These are phyloP conservation scores for Eriosoma lanigerum DNA, from an alignment of 1,140 invertebrate species.

Conservation along the genomic window DNA sequence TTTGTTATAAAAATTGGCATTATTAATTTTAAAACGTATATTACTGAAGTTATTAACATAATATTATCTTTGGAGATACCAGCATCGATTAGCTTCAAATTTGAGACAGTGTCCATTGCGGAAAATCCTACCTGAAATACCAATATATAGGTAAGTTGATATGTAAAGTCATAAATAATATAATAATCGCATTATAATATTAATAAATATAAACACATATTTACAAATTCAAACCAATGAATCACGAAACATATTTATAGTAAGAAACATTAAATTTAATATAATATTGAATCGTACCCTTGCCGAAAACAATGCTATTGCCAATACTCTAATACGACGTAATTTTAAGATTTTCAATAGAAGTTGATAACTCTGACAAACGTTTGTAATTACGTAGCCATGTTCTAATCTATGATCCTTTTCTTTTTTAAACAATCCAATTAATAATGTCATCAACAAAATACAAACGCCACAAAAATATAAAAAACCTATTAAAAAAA, in stretches of 20 bases:
- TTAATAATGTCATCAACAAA: slow-evolving; percentile 83
- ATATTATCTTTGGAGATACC: slow-evolving; percentile 87
- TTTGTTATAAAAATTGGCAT: not conserved
- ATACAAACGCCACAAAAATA: slow-evolving; percentile 95
- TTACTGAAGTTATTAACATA: not conserved
- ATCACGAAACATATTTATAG: too few species aligned
- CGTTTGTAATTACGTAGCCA: not conserved
- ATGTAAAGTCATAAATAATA: too few species aligned
- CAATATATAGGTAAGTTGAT: too few species aligned
- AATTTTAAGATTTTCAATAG: slow-evolving; percentile 11
- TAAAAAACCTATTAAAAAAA: slow-evolving; percentile 73
- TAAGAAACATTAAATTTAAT: too few species aligned
- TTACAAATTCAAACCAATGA: too few species aligned
- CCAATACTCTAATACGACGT: not conserved
- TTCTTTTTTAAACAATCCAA: slow-evolving; percentile 89
- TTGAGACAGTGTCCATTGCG: slow-evolving; percentile 67
- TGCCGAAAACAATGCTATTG: not conserved
- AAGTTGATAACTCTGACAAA: not conserved
- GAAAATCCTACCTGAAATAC: slow-evolving; percentile 2
- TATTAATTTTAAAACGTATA: not conserved
- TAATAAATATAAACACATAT: too few species aligned
- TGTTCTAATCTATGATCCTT: slow-evolving; percentile 55
- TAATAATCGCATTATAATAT: not conserved
- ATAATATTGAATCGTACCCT: not conserved
- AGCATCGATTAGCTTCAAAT: slow-evolving; percentile 88